Conservation (phyloP, 2,113 vertebrate genomes). For the Tupaia chinensis region DNA sequence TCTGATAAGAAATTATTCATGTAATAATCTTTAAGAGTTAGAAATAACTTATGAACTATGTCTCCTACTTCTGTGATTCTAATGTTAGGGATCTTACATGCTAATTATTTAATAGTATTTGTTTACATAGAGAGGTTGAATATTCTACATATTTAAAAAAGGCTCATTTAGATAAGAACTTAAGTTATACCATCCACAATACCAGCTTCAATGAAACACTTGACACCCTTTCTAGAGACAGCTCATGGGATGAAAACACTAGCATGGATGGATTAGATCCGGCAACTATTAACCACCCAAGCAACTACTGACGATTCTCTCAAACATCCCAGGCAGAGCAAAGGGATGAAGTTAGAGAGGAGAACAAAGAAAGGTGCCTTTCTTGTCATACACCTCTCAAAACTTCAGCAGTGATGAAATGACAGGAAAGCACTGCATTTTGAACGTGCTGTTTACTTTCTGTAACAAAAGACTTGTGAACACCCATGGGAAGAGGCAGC, state of each 20-base stretch:
- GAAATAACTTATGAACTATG: background rate
- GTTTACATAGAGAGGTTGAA: background rate
- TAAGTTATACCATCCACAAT: background rate
- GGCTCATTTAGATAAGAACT: background rate
- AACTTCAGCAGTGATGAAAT: no score
- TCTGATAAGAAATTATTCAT: background rate
- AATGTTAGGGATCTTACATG: background rate
- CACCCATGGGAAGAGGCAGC: no score
- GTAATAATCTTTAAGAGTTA: background rate
- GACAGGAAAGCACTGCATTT: no score
- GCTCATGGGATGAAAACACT: background rate
- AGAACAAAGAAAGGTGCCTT: no score
- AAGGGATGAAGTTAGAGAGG: no score
- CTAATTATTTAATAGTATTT: background rate
- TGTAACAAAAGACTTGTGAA: no score
- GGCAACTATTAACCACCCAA: no score
- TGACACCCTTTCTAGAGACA: background rate
- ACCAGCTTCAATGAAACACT: background rate
- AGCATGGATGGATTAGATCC: no score
- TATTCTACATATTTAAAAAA: background rate
- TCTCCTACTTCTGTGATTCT: background rate
- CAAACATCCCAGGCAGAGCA: no score
- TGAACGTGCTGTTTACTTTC: no score
- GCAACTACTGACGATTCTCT: no score
- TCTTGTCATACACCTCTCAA: no score